Conservation (phyloP, 2,888 invertebrate genomes). For the Cosmia pyralina region DNA sequence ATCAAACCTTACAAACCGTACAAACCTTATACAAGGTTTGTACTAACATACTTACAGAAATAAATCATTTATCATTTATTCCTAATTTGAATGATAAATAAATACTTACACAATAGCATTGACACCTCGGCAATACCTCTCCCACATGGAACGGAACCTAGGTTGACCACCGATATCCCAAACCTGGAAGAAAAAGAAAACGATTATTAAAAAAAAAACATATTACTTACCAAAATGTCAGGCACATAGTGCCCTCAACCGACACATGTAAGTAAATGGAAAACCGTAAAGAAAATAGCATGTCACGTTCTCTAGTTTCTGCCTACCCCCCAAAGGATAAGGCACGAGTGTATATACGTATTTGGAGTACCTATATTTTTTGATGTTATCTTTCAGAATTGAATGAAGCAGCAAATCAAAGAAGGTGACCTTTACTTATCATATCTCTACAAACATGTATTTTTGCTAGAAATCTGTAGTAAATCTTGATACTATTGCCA, state of each 20-base stretch:
- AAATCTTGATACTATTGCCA: not conserved
- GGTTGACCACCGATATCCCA: constrained; percentile 99
- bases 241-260: not conserved
- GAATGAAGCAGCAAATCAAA: not conserved
- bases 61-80: too few relatives aligned
- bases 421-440: constrained; percentile 23
- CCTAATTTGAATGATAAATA: not conserved
- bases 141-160: constrained; percentile 99
- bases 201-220: not conserved
- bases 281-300: too few relatives aligned
- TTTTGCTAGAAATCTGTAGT: not conserved
- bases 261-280: not conserved
- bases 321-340: too few relatives aligned
- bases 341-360: not conserved
- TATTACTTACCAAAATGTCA: too few relatives aligned
- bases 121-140: constrained; percentile 99
- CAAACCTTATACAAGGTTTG: too few relatives aligned
- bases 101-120: constrained; percentile 98
- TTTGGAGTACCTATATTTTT: not conserved
- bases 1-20: too few relatives aligned
- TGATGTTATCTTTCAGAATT: not conserved
- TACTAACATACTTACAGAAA: too few relatives aligned
- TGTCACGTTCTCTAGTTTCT: too few relatives aligned
- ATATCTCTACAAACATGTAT: constrained; percentile 24
- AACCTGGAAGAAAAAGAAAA: constrained; percentile 82